Percentiles rank a stretch among this genome's conserved stretches.
Evolutionary conservation across 2,797 vertebrate species (phyloP).

Genomic region (Catharus ustulatus): DNA sequence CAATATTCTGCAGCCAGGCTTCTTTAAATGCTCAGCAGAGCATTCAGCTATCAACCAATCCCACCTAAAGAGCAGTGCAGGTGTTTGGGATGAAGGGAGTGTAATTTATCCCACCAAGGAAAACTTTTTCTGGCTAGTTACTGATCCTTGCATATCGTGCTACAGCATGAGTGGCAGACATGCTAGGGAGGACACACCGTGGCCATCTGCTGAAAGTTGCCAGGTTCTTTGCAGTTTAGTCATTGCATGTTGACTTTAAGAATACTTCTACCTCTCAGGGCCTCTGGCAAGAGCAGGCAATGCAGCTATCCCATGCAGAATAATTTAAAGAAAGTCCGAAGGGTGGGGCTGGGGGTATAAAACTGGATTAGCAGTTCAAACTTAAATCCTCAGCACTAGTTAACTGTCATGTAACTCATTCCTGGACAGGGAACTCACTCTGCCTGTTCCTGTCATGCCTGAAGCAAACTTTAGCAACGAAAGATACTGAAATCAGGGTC

Average conservation of each 20-base stretch:
- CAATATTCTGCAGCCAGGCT: rapidly evolving
- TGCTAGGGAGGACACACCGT: background rate
- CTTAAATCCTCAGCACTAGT: background rate
- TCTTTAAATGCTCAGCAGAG: background rate
- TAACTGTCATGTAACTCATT: background rate
- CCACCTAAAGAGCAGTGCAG: background rate
- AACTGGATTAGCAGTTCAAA: background rate
- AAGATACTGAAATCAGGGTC: background rate
- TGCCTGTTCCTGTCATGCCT: background rate
- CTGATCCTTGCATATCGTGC: background rate
- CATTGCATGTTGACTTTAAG: background rate
- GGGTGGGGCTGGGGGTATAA: background rate
- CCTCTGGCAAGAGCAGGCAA: background rate
- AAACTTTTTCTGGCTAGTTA: background rate
- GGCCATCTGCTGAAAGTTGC: background rate
- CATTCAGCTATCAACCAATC: background rate
- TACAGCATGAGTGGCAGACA: background rate
- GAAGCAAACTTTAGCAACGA: background rate
- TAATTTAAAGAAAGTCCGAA: background rate
- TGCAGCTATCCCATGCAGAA: background rate
- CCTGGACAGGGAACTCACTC: background rate
- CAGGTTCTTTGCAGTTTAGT: background rate
- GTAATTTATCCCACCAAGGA: background rate
- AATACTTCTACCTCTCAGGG: background rate
- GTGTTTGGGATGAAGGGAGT: background rate